Evolutionary conservation across 1,140 invertebrate species (phyloP).

Genomic region (Parapsyche elsis): DNA sequence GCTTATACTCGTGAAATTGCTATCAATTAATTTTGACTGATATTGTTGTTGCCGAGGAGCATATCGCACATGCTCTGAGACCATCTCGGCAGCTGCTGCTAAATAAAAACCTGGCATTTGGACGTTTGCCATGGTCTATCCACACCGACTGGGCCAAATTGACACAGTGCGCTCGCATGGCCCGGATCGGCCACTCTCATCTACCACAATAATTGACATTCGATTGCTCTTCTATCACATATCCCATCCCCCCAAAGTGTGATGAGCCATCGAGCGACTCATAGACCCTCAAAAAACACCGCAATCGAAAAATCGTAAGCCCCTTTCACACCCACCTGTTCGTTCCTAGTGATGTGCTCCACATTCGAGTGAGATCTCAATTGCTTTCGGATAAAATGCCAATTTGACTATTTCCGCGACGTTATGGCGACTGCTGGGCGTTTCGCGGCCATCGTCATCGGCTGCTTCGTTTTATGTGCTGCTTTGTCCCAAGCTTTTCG

Average conservation of each 20-base stretch:
- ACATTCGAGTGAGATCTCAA: not conserved
- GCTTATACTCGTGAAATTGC: not conserved
- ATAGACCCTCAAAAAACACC: not conserved
- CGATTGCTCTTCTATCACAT: not conserved
- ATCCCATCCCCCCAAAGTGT: not conserved
- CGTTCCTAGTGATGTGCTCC: too few species aligned
- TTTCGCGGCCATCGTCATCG: not conserved
- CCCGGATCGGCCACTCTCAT: not conserved
- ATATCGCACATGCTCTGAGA: conserved; percentile 1
- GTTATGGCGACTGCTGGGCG: not conserved
- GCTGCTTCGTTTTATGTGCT: not conserved
- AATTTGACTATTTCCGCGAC: not conserved
- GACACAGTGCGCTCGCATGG: conserved; percentile 44
- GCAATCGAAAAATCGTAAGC: not conserved
- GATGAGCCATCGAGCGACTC: not conserved
- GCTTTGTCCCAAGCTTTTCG: conserved; percentile 25
- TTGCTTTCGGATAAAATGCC: not conserved
- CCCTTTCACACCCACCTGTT: too few species aligned
- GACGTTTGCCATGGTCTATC: conserved; percentile 45
- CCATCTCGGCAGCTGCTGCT: conserved; percentile 50
- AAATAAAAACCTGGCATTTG: conserved; percentile 54
- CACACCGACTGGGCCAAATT: conserved; percentile 39
- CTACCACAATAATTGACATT: not conserved
- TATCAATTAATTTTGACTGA: not conserved
- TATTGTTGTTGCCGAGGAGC: not conserved